Evolutionary conservation across 2,113 vertebrate genomes (phyloP), one percentile per base, ranked within the genome.

Genomic region (Corythornis madagascariensis): DNA sequence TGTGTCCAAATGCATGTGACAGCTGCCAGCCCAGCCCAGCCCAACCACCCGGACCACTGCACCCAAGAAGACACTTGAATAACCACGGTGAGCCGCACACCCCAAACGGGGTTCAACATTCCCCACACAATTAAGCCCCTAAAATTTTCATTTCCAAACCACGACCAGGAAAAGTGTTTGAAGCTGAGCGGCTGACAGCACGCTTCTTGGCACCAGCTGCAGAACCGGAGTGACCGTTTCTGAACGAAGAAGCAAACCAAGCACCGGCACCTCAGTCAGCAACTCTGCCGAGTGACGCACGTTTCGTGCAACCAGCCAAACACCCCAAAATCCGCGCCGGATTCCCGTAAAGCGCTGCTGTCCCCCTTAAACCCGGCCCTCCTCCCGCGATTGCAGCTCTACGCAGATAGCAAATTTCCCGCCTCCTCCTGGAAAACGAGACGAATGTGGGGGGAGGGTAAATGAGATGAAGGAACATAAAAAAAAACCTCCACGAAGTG

Each of bases 371-470:
- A 43, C 6, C 19, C 72, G 24, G 2, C 40, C 35, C 12, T 29
- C 35, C 10, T 12, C 43, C 76, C 5, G 22, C 13, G 18, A 38
- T 19, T 13, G 21, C 84, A 40, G 38, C 64, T 57, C 70, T 2
- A 42, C 1, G 11, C 64, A 40, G 20, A 16, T 1, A 40, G 45
- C 16, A 9, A 65, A 18, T 43, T 83, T 83, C 77, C 90, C 90
- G 57, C 92, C 92, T 83, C 80, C 87, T 94, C 67, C 86, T 42
- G 73, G 59, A 79, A 65, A 60, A 83, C 15, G 25, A n/a, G 26
- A 61, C 25, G 16, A 13, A 31, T 13, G 14, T 13, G 7, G 31
- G 17, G 33, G 7, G 9, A 35, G 7, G 9, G 8, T 26, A 52
- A 45, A 55, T 79, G 2, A 7, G 3, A 33, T 43, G 19, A 26